Conservation (phyloP, 2,113 vertebrate species). For the Neodontobutis hainanensis region DNA sequence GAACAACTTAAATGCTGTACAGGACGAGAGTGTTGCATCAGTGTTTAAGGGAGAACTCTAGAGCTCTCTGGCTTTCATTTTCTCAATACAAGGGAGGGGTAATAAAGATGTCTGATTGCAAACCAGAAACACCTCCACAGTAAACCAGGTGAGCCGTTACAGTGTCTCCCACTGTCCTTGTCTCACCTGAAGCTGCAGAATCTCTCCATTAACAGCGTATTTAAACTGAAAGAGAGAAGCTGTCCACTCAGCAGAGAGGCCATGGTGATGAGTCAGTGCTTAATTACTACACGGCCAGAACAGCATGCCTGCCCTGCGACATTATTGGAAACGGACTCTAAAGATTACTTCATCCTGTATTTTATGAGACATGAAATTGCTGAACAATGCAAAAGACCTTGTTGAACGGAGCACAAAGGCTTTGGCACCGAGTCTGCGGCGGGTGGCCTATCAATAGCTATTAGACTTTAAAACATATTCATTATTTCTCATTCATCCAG, state of each 20-base stretch:
- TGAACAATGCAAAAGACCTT: conserved; percentile 52
- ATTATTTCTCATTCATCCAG: conserved; percentile 52
- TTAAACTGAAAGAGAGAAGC: conserved; percentile 24
- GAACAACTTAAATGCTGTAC: no score
- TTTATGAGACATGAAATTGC: conserved; percentile 62
- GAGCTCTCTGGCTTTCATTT: conserved; percentile 24
- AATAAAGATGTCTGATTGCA: conserved; percentile 28
- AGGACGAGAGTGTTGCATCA: no score
- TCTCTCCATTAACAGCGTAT: conserved; percentile 23
- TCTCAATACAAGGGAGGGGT: conserved; percentile 9
- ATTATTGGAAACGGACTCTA: conserved; percentile 56
- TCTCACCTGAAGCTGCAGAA: conserved; percentile 17
- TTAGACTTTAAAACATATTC: conserved; percentile 51
- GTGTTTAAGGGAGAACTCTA: conserved; percentile 12
- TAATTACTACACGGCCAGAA: conserved; percentile 54
- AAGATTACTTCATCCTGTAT: conserved; percentile 55
- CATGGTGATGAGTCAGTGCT: conserved; percentile 45
- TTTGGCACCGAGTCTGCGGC: conserved; percentile 41
- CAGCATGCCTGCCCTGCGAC: conserved; percentile 42
- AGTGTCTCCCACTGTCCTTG: conserved; percentile 32
- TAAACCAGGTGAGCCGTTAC: conserved; percentile 29
- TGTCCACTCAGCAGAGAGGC: conserved; percentile 38
- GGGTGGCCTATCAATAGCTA: conserved; percentile 65
- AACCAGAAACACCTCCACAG: background rate
- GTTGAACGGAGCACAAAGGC: conserved; percentile 29